Conservation (phyloP, 1,140 invertebrate genomes). For the Rhopalosiphum padi region DNA sequence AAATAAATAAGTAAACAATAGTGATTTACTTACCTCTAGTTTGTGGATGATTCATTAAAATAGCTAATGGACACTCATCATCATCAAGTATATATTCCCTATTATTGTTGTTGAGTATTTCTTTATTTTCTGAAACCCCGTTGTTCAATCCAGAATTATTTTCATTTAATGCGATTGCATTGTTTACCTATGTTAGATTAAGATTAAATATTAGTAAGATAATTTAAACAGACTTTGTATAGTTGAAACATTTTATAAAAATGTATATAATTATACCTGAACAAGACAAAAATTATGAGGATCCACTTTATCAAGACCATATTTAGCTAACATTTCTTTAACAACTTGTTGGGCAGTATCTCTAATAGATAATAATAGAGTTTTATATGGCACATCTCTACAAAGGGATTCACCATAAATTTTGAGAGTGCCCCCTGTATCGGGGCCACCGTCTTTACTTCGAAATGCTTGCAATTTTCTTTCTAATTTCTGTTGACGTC, state of each 20-base stretch:
- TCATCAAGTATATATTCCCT: slow-evolving; percentile 93
- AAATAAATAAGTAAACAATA: background rate
- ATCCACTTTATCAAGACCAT: slow-evolving; percentile 88
- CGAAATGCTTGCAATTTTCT: slow-evolving; percentile 95
- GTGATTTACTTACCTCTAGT: slow-evolving; percentile 75
- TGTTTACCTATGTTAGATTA: slow-evolving; percentile 69
- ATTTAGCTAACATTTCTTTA: slow-evolving; percentile 96
- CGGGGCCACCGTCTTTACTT: slow-evolving; percentile 72
- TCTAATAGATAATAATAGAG: slow-evolving; percentile 89
- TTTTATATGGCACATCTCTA: slow-evolving; percentile 98
- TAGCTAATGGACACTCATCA: slow-evolving; percentile 95
- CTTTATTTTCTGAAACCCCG: slow-evolving; percentile 66
- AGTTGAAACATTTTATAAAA: background rate
- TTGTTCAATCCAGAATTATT: slow-evolving; percentile 67
- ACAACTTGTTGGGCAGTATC: slow-evolving; percentile 93
- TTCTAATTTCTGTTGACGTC: slow-evolving; percentile 96
- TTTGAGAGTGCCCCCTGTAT: slow-evolving; percentile 91
- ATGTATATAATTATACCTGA: slow-evolving; percentile 71
- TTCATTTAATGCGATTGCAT: slow-evolving; percentile 59
- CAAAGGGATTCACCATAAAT: slow-evolving; percentile 97
- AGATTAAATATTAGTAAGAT: background rate
- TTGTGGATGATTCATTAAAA: slow-evolving; percentile 88
- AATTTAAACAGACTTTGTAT: background rate
- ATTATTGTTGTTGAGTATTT: slow-evolving; percentile 64
- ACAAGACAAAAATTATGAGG: slow-evolving; percentile 92